These are phyloP conservation scores for Bimastos eiseni DNA, from an alignment of 2,888 invertebrate genomes.

Conservation along the genomic window DNA sequence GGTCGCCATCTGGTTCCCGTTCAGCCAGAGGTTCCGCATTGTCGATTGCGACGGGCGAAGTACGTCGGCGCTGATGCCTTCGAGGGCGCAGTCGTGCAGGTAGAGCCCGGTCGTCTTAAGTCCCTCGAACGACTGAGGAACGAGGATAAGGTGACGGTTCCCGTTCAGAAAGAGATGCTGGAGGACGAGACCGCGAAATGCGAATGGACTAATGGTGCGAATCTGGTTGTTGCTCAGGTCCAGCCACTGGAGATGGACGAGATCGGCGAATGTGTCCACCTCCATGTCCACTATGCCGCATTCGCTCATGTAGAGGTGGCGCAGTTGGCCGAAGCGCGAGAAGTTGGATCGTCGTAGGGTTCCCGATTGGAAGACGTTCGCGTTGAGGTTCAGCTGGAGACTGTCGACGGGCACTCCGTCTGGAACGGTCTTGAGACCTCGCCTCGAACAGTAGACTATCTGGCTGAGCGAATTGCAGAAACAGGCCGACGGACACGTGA, in stretches of 20 bases:
- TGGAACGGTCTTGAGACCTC: constrained; percentile 53
- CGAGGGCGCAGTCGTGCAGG: constrained; percentile 56
- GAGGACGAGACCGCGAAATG: constrained; percentile 57
- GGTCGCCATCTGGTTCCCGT: constrained; percentile 56
- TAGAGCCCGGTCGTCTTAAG: constrained; percentile 57
- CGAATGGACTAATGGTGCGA: constrained; percentile 54
- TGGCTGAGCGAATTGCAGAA: constrained; percentile 55
- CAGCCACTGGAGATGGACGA: constrained; percentile 54
- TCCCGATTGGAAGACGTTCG: constrained; percentile 53
- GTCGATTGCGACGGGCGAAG: constrained; percentile 56
- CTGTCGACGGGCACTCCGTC: constrained; percentile 54
- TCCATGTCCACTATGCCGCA: constrained; percentile 57
- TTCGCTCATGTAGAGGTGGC: constrained; percentile 56
- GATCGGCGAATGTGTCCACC: constrained; percentile 57
- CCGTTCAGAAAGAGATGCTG: constrained; percentile 58
- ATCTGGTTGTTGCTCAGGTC: constrained; percentile 59
- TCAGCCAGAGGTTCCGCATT: constrained; percentile 56
- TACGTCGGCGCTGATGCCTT: constrained; percentile 51
- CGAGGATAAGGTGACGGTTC: constrained; percentile 54
- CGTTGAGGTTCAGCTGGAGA: constrained; percentile 55
- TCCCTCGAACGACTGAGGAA: constrained; percentile 53
- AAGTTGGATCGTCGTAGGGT: constrained; percentile 54
- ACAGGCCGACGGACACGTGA: constrained; percentile 53
- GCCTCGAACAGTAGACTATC: constrained; percentile 56
- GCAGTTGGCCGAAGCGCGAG: constrained; percentile 51